These are phyloP conservation scores for Tamandua tetradactyla DNA, from an alignment of 2,797 vertebrate species.

Conservation along the genomic window DNA sequence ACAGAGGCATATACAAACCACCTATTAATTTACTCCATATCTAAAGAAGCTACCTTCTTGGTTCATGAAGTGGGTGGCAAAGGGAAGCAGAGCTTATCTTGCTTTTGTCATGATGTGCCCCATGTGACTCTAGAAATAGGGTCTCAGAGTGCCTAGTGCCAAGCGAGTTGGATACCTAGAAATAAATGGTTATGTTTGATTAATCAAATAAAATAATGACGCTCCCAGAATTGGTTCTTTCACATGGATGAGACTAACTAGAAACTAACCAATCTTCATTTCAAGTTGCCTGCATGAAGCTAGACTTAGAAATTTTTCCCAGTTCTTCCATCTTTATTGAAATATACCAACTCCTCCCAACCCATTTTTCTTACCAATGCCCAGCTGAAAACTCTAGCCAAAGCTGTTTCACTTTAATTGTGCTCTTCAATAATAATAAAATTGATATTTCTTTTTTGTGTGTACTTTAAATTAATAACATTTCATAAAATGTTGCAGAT, in stretches of 20 bases:
- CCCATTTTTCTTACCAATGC: background rate
- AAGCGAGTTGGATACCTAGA: background rate
- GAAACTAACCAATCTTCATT: slow-evolving; percentile 21
- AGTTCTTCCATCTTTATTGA: background rate
- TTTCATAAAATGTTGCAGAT: background rate
- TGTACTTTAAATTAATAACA: background rate
- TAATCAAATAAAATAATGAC: background rate
- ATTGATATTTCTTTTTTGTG: background rate
- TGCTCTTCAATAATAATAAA: background rate
- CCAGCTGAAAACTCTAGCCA: background rate
- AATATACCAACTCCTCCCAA: background rate
- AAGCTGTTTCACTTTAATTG: background rate
- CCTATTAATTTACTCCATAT: background rate
- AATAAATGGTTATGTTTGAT: background rate
- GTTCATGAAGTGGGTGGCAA: background rate
- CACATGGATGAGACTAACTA: background rate
- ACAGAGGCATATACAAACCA: background rate
- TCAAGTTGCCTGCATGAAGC: background rate
- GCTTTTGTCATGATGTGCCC: background rate
- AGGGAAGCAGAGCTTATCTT: background rate
- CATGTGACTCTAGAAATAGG: background rate
- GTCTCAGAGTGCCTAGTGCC: background rate
- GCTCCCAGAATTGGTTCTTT: background rate
- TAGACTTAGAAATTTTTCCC: background rate
- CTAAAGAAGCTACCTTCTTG: too few relatives aligned